Percentiles rank a stretch among this genome's conserved stretches.
Evolutionary conservation across 2,888 invertebrate species (phyloP).

Genomic region (Drosophila paranaensis): DNA sequence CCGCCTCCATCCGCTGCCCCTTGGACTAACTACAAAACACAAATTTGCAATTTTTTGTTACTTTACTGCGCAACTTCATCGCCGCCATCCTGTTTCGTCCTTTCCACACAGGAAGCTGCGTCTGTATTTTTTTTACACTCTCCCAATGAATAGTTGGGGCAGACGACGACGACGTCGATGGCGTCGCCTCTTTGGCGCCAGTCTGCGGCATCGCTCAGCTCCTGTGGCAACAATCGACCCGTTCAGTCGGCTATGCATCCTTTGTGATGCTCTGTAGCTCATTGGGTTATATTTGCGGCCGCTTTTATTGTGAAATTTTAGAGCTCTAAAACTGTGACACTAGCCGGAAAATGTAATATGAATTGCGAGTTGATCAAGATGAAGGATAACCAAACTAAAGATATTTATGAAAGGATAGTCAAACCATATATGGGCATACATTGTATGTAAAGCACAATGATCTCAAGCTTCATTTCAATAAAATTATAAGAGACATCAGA

Average conservation of each 20-base stretch:
- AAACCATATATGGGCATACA: neutral
- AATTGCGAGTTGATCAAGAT: neutral
- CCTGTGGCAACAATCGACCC: slow-evolving; percentile 41
- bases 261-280: slow-evolving; percentile 48
- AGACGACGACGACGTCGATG: slow-evolving; percentile 46
- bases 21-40: slow-evolving; percentile 61
- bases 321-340: slow-evolving; percentile 10
- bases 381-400: neutral
- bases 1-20: slow-evolving; percentile 2
- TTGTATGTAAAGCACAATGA: neutral
- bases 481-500: too few species aligned
- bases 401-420: neutral
- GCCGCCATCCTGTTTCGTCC: slow-evolving; percentile 36
- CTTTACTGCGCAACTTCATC: slow-evolving; percentile 57
- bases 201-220: slow-evolving; percentile 40
- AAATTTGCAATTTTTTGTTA: slow-evolving; percentile 74
- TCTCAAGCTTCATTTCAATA: neutral
- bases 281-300: slow-evolving; percentile 31
- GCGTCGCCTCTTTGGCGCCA: slow-evolving; percentile 77
- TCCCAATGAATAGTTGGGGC: slow-evolving; percentile 49
- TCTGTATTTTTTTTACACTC: slow-evolving; percentile 50
- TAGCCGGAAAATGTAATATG: neutral
- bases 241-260: slow-evolving; percentile 22
- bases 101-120: slow-evolving; percentile 68
- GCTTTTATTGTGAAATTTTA: slow-evolving; percentile 20